Conservation (phyloP, 1,140 invertebrate genomes). For the Scaptomyza pallida region DNA sequence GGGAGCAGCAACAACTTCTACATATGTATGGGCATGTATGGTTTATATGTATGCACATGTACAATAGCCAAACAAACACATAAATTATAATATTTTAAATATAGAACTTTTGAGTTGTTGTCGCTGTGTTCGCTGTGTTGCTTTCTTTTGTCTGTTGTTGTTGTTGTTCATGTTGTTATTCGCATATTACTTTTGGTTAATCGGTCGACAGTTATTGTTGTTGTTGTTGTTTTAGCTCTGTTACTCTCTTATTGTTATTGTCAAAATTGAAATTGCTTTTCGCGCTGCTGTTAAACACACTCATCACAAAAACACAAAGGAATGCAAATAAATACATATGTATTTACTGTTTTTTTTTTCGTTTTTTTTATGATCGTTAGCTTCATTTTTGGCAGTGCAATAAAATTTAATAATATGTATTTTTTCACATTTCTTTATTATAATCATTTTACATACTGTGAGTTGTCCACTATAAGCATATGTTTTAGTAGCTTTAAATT, state of each 20-base stretch:
- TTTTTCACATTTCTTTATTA: constrained; percentile 31
- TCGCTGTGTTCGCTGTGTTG: constrained; percentile 46
- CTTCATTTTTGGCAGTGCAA: constrained; percentile 50
- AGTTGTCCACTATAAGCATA: no score
- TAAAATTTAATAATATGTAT: constrained; percentile 64
- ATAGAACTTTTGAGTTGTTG: constrained; percentile 82
- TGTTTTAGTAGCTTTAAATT: no score
- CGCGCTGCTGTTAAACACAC: constrained; percentile 33
- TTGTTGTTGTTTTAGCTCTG: constrained; percentile 16
- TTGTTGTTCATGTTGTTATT: constrained; percentile 44
- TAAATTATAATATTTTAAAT: constrained; percentile 83
- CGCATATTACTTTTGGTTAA: constrained; percentile 66
- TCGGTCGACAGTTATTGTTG: constrained; percentile 41
- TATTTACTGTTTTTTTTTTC: constrained; percentile 12
- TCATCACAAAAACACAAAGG: constrained; percentile 25
- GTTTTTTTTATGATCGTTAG: constrained; percentile 34
- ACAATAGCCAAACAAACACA: constrained; percentile 79
- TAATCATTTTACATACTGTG: neutral
- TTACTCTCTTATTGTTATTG: constrained; percentile 28
- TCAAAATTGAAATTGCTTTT: constrained; percentile 60
- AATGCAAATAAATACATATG: constrained; percentile 45
- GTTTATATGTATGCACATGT: constrained; percentile 4
- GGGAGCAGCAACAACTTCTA: constrained; percentile 35
- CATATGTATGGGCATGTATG: constrained; percentile 4
- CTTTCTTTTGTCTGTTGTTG: constrained; percentile 43